Conservation (phyloP, 2,797 vertebrate species). For the Sebastes hubbsi region DNA sequence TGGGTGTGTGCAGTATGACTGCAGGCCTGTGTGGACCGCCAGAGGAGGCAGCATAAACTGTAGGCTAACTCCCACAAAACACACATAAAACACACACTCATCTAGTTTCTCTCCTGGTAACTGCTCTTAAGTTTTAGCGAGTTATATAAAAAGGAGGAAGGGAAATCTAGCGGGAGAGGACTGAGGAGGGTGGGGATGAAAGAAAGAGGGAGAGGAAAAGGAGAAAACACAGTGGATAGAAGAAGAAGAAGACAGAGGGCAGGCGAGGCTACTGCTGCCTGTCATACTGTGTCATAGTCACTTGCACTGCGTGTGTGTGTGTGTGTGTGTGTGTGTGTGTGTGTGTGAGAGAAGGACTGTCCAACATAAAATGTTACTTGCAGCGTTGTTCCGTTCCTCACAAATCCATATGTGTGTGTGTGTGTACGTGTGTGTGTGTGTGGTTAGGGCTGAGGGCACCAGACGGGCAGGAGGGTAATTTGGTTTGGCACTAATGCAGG, state of each 20-base stretch:
- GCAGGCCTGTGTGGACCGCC: neutral
- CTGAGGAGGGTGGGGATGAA: neutral
- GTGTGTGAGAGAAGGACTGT: neutral
- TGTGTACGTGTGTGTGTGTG: conserved; percentile 25
- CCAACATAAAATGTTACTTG: conserved; percentile 50
- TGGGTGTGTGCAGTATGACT: neutral
- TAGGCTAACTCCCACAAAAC: neutral
- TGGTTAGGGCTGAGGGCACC: conserved; percentile 63
- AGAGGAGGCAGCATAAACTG: neutral
- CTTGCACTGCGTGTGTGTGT: conserved; percentile 2
- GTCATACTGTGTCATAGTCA: conserved; percentile 72
- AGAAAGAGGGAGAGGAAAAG: neutral
- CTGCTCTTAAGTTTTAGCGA: neutral
- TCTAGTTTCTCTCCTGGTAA: neutral
- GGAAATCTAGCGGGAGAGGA: neutral
- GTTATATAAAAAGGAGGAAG: neutral
- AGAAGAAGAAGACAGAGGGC: conserved; percentile 33
- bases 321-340: conserved; percentile 25
- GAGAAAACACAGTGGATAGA: neutral
- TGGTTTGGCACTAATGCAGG: conserved; percentile 81
- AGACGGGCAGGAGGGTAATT: conserved; percentile 78
- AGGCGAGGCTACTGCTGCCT: conserved; percentile 55
- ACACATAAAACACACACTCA: neutral
- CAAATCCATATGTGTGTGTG: conserved; percentile 23
- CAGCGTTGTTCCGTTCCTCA: conserved; percentile 48